phyloP scores from a whole-genome alignment of 2,888 invertebrate genomes.

The Chalcosyrphus nemorum region DNA sequence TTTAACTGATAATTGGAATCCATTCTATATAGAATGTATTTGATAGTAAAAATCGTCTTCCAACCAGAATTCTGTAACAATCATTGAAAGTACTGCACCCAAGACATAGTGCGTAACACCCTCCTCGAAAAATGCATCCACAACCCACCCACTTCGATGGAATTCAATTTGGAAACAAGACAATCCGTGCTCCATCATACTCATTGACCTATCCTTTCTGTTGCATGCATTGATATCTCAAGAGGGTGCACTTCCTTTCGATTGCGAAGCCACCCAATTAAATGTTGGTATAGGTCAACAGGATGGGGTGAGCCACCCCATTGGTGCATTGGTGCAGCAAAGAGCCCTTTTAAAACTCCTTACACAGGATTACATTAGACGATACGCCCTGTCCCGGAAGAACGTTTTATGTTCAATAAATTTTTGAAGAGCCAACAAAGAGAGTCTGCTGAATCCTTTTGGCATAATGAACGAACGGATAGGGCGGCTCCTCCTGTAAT shows the following conservation, averaged over 20 bases:
- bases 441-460: conserved; percentile 60
- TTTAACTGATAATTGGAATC: no score
- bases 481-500: conserved; percentile 32
- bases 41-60: not conserved
- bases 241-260: not conserved
- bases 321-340: not conserved
- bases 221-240: not conserved
- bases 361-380: conserved; percentile 43
- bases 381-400: not conserved
- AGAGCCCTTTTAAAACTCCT: conserved; percentile 8
- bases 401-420: conserved; percentile 65
- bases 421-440: conserved; percentile 63
- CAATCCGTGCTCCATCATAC: not conserved
- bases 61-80: not conserved
- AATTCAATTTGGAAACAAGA: conserved; percentile 51
- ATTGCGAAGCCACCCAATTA: conserved; percentile 37
- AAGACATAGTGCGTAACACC: no score
- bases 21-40: no score
- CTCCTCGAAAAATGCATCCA: not conserved
- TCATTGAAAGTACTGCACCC: no score
- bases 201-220: conserved; percentile 16
- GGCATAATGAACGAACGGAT: conserved; percentile 57
- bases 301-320: not conserved
- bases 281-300: conserved; percentile 41
- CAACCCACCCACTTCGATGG: not conserved